Evolutionary conservation across 2,888 invertebrate genomes (phyloP).

Genomic region (Pyrgus malvae): DNA sequence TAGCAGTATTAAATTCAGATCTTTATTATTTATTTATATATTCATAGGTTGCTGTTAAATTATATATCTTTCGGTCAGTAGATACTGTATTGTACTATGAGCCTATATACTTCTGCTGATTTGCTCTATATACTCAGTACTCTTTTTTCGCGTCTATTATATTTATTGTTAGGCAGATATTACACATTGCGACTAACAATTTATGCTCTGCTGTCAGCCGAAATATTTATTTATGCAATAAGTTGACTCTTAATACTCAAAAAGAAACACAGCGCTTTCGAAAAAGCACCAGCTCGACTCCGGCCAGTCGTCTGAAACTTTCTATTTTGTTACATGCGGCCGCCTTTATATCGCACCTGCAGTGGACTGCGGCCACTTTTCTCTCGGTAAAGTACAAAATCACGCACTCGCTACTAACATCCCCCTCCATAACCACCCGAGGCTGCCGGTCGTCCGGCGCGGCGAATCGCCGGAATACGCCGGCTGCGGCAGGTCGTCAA

Average conservation of each 20-base stretch:
- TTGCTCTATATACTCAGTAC: neutral
- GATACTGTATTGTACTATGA: neutral
- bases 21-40: constrained; percentile 32
- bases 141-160: neutral
- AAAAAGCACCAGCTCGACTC: constrained; percentile 11
- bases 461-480: constrained; percentile 62
- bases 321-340: constrained; percentile 83
- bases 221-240: constrained; percentile 6
- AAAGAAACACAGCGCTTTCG: neutral
- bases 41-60: no score
- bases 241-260: constrained; percentile 1
- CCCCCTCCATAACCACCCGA: constrained; percentile 69
- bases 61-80: neutral
- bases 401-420: constrained; percentile 83
- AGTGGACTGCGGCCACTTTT: constrained; percentile 85
- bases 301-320: constrained; percentile 59
- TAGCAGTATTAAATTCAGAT: constrained; percentile 15
- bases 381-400: constrained; percentile 87
- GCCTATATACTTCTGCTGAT: neutral
- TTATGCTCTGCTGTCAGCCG: neutral
- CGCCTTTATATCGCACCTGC: constrained; percentile 81
- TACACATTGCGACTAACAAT: constrained; percentile 21
- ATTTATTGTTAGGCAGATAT: no score
- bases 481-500: constrained; percentile 56
- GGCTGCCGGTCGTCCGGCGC: constrained; percentile 60